These are phyloP conservation scores for Phataginus tricuspis DNA, from an alignment of 2,797 vertebrate genomes.

Conservation along the genomic window DNA sequence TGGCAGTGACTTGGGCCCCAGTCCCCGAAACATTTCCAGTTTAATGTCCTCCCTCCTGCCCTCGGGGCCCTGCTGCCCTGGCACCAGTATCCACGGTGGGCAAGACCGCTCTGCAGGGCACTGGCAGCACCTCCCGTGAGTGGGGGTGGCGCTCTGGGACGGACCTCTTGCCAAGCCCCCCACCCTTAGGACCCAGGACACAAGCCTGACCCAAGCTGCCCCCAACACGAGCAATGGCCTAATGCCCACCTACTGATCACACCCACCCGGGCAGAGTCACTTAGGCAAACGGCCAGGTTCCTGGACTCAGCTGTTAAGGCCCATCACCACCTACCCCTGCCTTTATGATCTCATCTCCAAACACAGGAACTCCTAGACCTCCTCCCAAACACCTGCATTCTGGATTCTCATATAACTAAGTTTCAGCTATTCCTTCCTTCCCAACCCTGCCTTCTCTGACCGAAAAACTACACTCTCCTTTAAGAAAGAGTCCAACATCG, in stretches of 20 bases:
- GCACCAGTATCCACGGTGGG: rapidly evolving
- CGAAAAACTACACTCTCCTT: rapidly evolving
- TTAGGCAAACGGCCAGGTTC: not conserved
- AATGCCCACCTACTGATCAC: not conserved
- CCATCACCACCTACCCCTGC: not conserved
- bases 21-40: not conserved
- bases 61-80: rapidly evolving
- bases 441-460: not conserved
- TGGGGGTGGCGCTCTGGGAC: not conserved
- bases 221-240: not conserved
- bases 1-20: rapidly evolving
- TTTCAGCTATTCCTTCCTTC: not conserved
- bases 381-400: not conserved
- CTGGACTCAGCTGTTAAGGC: too few relatives aligned
- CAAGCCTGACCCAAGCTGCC: not conserved
- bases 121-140: not conserved
- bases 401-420: not conserved
- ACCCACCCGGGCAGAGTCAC: not conserved
- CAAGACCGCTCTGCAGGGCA: not conserved
- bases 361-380: not conserved
- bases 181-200: not conserved
- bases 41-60: not conserved
- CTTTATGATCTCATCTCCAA: not conserved
- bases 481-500: too few relatives aligned
- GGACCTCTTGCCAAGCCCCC: not conserved